Conservation (phyloP, 2,797 vertebrate genomes). For the Cephalopachus bancanus region DNA sequence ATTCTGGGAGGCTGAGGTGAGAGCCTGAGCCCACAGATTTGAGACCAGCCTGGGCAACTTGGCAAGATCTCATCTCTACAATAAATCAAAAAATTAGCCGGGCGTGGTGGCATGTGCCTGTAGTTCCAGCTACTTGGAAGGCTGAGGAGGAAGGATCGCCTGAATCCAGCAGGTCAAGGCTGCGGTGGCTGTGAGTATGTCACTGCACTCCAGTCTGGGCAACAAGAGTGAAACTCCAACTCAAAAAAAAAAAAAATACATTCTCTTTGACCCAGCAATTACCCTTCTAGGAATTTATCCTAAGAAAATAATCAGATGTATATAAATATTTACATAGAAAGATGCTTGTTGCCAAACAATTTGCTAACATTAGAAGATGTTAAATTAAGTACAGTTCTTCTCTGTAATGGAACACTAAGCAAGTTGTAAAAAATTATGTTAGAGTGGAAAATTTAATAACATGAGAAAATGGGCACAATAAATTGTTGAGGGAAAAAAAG, state of each 20-base stretch:
- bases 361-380: slow-evolving; percentile 49
- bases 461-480: slow-evolving; percentile 77
- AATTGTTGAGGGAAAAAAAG: slow-evolving; percentile 70
- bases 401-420: slow-evolving; percentile 64
- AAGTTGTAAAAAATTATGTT: slow-evolving; percentile 68
- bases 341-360: slow-evolving; percentile 51
- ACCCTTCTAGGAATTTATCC: slow-evolving; percentile 46
- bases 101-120: no score
- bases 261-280: slow-evolving; percentile 39
- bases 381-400: slow-evolving; percentile 75
- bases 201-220: no score
- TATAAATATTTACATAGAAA: slow-evolving; percentile 72
- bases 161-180: no score
- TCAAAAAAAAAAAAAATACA: not conserved
- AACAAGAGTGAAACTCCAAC: no score
- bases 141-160: no score
- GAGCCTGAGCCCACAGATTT: no score
- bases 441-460: slow-evolving; percentile 74
- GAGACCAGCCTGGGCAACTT: no score
- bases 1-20: no score
- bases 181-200: no score
- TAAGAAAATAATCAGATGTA: slow-evolving; percentile 60
- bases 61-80: no score
- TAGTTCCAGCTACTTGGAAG: no score
- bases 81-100: no score